Evolutionary conservation across 2,888 invertebrate genomes (phyloP).

Genomic region (Tipula confusa): DNA sequence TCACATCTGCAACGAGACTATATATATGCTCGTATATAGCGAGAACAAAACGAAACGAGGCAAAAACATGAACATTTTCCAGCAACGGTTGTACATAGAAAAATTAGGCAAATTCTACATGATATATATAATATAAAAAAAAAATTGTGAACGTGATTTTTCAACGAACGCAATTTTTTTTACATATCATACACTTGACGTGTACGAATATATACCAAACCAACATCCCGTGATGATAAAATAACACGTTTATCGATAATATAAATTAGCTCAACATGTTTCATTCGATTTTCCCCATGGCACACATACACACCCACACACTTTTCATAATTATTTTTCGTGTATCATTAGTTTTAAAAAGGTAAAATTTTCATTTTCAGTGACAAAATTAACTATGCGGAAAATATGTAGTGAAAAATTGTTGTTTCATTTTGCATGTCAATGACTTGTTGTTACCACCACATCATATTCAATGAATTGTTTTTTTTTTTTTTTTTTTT

Average conservation of each 20-base stretch:
- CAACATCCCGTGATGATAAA: neutral
- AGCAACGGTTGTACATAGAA: neutral
- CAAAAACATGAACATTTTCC: neutral
- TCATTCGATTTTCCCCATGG: neutral
- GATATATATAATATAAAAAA: neutral
- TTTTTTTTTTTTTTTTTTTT: too few relatives aligned
- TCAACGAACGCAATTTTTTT: neutral
- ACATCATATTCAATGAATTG: neutral
- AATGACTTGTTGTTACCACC: neutral
- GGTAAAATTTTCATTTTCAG: neutral
- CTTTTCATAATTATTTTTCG: neutral
- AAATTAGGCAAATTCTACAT: neutral
- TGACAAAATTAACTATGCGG: neutral
- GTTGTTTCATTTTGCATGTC: neutral
- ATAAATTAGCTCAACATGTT: neutral
- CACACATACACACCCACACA: neutral
- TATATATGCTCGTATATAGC: too few relatives aligned
- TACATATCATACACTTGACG: neutral
- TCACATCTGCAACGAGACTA: neutral
- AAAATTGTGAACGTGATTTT: neutral
- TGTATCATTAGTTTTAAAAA: neutral
- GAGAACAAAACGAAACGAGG: neutral
- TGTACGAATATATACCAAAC: neutral
- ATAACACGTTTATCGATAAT: constrained; percentile 6
- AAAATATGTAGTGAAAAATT: neutral